Percentiles rank a stretch among this genome's conserved stretches.
phyloP scores from a whole-genome alignment of 2,888 invertebrate genomes.

The Melitaea athalia region DNA sequence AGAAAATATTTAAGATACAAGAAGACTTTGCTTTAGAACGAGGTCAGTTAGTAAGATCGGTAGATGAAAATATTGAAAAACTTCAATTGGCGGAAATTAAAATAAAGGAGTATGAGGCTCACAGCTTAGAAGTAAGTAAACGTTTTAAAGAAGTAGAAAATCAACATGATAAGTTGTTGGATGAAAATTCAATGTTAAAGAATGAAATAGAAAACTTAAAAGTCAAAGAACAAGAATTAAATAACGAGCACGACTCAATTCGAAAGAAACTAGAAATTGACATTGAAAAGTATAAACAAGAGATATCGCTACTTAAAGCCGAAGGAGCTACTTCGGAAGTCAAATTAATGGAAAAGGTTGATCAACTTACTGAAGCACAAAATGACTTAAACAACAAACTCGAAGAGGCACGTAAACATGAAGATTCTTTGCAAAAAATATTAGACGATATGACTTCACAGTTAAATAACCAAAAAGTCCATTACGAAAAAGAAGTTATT shows the following conservation, averaged over 20 bases:
- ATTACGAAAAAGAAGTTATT: constrained; percentile 66
- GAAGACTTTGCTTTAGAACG: constrained; percentile 70
- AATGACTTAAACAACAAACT: constrained; percentile 75
- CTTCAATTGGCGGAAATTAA: constrained; percentile 63
- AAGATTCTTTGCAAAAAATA: constrained; percentile 74
- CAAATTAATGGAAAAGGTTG: constrained; percentile 76
- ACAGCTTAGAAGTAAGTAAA: constrained; percentile 54
- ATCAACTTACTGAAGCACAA: constrained; percentile 74
- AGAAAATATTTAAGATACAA: constrained; percentile 71
- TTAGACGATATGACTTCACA: constrained; percentile 73
- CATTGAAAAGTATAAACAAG: constrained; percentile 74
- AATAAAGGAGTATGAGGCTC: constrained; percentile 62
- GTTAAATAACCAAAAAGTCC: constrained; percentile 66
- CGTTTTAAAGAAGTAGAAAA: constrained; percentile 59
- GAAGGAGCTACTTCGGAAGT: constrained; percentile 72
- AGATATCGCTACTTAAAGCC: constrained; percentile 70
- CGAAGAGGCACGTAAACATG: constrained; percentile 75
- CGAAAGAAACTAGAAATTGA: constrained; percentile 71
- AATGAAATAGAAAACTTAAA: constrained; percentile 68
- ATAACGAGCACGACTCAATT: constrained; percentile 60
- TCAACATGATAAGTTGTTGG: constrained; percentile 65
- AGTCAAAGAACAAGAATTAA: constrained; percentile 66
- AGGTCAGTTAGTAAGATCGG: constrained; percentile 60
- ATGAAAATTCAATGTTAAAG: constrained; percentile 72
- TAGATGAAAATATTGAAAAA: constrained; percentile 66